A percentile compares a stretch with the other conserved stretches of the same genome.
These are phyloP conservation scores for Lacerta viridis DNA, from an alignment of 2,797 vertebrate genomes.

Conservation along the genomic window DNA sequence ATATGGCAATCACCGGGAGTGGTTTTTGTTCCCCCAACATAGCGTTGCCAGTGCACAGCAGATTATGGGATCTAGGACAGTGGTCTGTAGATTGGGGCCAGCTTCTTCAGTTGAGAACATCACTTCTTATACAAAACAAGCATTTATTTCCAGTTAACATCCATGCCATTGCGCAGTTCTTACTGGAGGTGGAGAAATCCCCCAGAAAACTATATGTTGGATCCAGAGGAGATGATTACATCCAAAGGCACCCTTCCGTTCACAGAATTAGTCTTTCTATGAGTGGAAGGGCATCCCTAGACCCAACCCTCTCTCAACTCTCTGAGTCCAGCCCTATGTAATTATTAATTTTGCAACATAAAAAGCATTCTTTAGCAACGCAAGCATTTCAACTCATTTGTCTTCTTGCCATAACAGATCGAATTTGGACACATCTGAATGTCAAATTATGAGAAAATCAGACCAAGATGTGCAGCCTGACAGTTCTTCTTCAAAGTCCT, in stretches of 20 bases:
- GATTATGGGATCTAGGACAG: neutral
- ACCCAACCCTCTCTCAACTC: neutral
- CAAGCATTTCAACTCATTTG: constrained; percentile 45
- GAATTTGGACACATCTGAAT: constrained; percentile 53
- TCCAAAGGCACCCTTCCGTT: neutral
- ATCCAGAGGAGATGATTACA: neutral
- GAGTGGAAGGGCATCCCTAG: neutral
- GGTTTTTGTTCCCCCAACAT: neutral
- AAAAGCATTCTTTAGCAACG: constrained; percentile 41
- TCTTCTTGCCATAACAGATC: constrained; percentile 55
- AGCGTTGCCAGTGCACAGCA: neutral
- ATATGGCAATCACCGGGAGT: neutral
- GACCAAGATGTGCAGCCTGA: constrained; percentile 50
- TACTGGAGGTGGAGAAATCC: constrained; percentile 38
- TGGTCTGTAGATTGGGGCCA: neutral
- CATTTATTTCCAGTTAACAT: constrained; percentile 13
- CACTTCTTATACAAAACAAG: neutral
- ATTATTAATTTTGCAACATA: constrained; percentile 43
- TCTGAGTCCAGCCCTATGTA: neutral
- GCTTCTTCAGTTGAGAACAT: neutral
- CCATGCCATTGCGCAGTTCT: constrained; percentile 19
- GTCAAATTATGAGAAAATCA: constrained; percentile 59
- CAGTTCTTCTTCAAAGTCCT: constrained; percentile 49
- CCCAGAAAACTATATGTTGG: constrained; percentile 19
- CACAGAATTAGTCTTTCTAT: neutral